Conservation (phyloP, 2,113 vertebrate genomes). For the Megaleporinus macrocephalus region DNA sequence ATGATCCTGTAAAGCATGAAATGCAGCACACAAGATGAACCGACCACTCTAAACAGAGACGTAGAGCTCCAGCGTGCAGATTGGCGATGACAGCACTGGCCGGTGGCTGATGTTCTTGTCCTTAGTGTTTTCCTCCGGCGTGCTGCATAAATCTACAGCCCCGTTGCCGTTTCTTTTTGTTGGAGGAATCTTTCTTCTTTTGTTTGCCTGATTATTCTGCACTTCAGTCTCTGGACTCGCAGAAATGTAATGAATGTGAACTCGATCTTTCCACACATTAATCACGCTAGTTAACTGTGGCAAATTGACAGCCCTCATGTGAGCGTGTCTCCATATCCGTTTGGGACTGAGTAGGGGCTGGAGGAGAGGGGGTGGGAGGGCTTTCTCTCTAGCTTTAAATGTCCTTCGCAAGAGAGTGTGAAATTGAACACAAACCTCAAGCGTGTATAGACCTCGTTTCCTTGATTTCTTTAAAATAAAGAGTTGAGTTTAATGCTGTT, state of each 20-base stretch:
- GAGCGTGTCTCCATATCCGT: constrained; percentile 11
- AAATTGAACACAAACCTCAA: constrained; percentile 37
- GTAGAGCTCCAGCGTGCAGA: background rate
- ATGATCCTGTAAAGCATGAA: background rate
- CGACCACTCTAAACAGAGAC: background rate
- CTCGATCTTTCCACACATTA: constrained; percentile 39
- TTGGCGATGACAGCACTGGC: background rate
- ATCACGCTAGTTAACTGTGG: constrained; percentile 44
- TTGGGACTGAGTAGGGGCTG: background rate
- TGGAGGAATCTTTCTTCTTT: constrained; percentile 1
- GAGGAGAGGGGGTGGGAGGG: background rate
- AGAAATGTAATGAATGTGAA: constrained; percentile 38
- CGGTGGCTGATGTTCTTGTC: background rate
- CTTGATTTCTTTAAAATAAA: background rate
- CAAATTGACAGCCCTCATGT: constrained; percentile 35
- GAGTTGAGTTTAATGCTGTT: background rate
- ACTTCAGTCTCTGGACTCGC: constrained; percentile 17
- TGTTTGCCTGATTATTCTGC: constrained; percentile 22
- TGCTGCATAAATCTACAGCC: constrained; percentile 10
- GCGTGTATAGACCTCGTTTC: constrained; percentile 19
- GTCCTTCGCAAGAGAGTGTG: constrained; percentile 13
- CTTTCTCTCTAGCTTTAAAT: background rate
- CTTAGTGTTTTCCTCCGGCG: background rate
- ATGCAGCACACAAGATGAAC: background rate
- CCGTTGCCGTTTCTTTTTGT: background rate